Conservation (phyloP, 2,888 invertebrate genomes). For the Lamellibrachia satsuma region DNA sequence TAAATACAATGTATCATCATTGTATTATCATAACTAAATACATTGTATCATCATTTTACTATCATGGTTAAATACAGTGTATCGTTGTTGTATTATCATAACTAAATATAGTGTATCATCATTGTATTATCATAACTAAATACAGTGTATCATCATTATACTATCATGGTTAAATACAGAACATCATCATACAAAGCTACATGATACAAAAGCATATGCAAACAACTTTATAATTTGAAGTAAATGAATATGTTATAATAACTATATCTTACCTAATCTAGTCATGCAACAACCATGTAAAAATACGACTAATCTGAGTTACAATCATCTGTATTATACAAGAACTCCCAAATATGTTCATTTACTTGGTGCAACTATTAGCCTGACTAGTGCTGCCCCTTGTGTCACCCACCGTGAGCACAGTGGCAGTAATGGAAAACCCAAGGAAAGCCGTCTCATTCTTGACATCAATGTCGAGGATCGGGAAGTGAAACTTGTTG, state of each 20-base stretch:
- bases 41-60: no score
- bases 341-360: not conserved
- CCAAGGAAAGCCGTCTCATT: slow-evolving; percentile 87
- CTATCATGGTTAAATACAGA: no score
- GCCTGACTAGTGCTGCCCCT: not conserved
- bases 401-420: slow-evolving; percentile 77
- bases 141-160: no score
- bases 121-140: no score
- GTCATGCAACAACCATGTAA: not conserved
- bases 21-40: no score
- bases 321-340: not conserved
- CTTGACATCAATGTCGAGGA: slow-evolving; percentile 80
- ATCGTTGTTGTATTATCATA: no score
- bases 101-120: no score
- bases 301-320: not conserved
- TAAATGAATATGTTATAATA: not conserved
- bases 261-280: not conserved
- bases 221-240: no score
- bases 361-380: not conserved
- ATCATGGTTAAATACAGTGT: no score
- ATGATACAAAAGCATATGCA: no score
- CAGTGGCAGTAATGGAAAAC: slow-evolving; percentile 85
- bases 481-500: slow-evolving; percentile 51
- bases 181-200: no score
- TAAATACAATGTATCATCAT: no score